Evolutionary conservation across 2,888 invertebrate species (phyloP), one percentile per base, ranked within the genome.

Genomic region (Aporophyla nigra): DNA sequence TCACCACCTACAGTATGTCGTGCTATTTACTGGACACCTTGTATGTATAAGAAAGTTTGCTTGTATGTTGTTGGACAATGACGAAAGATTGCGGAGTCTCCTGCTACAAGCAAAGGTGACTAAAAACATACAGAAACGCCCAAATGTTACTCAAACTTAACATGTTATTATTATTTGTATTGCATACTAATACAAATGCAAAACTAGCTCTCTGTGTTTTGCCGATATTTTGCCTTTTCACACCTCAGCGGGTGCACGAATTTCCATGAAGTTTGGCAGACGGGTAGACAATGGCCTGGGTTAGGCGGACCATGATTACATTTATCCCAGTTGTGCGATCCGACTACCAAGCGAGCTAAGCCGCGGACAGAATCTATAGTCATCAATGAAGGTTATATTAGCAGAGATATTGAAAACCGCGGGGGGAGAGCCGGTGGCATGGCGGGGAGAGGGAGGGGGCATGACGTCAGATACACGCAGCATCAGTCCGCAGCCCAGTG

Each of bases 301-400:
- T 46, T 46, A 46, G 12, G 43, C 2, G 43, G 43, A 46, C 43
- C 9, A 46, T 10, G 43, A 0, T 21, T 49, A n/a, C 14, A n/a
- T 54, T 66, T 46, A 46, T 46, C 27, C 21, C 16, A 9, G 27
- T 21, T 16, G 33, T n/a, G 16, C 5, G 27, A 27, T 27, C 14
- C 5, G 3, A 67, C 21, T 21, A 67, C n/a, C 16, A 40, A 33
- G 59, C 33, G 19, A 10, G 12, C 59, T 6, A 33, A 27, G 21
- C 14, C 27, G 21, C 51, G 9, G 5, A 2, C 14, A 53, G 27
- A 19, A n/a, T 16, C 33, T 58, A 33, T 33, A 54, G 33, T 54
- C 70, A 85, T 78, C 71, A 70, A 85, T 86, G 84, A 88, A 89
- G 86, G 89, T 89, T 89, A 87, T 87, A 87, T 86, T 86, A 86